Evolutionary conservation across 2,888 invertebrate genomes (phyloP), one percentile per base, ranked within the genome.

Genomic region (Boloria selene): DNA sequence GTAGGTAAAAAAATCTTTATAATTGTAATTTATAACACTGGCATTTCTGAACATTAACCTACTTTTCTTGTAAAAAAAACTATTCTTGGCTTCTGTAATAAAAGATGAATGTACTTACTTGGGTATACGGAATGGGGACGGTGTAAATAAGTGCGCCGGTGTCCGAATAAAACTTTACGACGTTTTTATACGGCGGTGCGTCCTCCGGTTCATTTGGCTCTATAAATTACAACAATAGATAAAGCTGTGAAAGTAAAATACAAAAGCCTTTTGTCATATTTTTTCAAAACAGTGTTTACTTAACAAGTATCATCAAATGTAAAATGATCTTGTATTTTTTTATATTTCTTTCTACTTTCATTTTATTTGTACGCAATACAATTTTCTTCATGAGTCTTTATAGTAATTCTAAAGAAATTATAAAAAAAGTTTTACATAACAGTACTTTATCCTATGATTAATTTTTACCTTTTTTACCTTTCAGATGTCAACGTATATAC

Each of bases 111-210:
- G 22, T 53, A 79, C 82, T 80, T 76, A 96, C 96, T 93, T 95
- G 95, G 54, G 94, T 95, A 76, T 94, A 95, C 13, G 97, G 97
- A 79, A 98, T 95, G 58, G 93, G 93, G 51, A 96, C 95, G 63
- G 95, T 95, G 87, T 97, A 98, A 68, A 98, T 93, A 53, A 98
- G 94, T 17, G 93, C 93, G 22, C 98, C 98, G 61, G 94, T 94
- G 78, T 97, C 97, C 44, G 97, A 97, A 85, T 98, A 99, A 89
- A 98, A 98, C 86, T 98, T 97, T 66, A 99, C 93, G 68, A 97
- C 92, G 86, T 98, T 98, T 76, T 94, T 95, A 87, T 94, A 97
- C 67, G 96, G 80, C 75, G 91, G 88, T 5, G 80, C 72, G 70
- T 90, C 90, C 14, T 79, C 74, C 0, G 80, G 77, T 73, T 90